phyloP scores from a whole-genome alignment of 2,888 invertebrate genomes.

The Adineta ricciae region DNA sequence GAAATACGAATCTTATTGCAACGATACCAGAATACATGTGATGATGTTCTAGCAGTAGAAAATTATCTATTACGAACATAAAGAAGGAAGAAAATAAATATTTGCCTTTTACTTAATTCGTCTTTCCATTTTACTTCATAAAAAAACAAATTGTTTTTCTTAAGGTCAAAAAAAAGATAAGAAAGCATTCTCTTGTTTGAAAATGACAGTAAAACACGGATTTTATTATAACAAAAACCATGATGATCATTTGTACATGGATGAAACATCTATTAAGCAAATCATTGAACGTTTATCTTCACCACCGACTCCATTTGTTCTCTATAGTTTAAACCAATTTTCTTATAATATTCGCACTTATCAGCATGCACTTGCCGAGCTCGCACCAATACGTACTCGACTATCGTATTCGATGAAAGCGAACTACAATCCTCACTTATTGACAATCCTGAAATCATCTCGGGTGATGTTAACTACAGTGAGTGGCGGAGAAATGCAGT shows the following conservation, averaged over 20 bases:
- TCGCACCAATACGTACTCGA: background rate
- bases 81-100: no score
- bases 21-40: no score
- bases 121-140: no score
- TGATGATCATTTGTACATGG: background rate
- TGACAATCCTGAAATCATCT: slow-evolving; percentile 39
- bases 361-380: background rate
- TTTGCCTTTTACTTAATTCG: no score
- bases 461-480: slow-evolving; percentile 42
- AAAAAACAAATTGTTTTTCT: background rate
- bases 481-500: slow-evolving; percentile 47
- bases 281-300: background rate
- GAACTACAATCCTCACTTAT: slow-evolving; percentile 43
- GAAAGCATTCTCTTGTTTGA: background rate
- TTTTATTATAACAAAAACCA: background rate
- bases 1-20: no score
- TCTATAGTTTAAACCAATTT: slow-evolving; percentile 2
- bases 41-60: no score
- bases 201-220: background rate
- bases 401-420: slow-evolving; percentile 47
- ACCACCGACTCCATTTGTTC: background rate
- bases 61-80: no score
- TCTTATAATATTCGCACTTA: background rate
- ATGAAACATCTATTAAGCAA: background rate
- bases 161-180: background rate